Evolutionary conservation across 2,888 invertebrate species (phyloP).

Genomic region (Oconnorella tubifera): DNA sequence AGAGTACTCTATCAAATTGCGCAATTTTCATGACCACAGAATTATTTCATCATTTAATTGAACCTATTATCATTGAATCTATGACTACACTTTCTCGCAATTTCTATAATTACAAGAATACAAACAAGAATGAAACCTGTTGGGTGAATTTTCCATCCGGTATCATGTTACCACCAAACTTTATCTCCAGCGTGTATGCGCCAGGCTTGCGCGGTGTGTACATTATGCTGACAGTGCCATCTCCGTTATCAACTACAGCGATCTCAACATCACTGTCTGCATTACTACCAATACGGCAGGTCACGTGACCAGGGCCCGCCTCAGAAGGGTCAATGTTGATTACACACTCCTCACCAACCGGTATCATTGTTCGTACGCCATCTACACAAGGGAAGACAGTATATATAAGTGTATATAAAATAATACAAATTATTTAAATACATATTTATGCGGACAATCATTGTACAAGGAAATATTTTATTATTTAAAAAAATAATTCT

Average conservation of each 20-base stretch:
- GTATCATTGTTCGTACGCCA: constrained; percentile 10
- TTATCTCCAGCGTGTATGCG: constrained; percentile 90
- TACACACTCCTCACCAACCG: constrained; percentile 22
- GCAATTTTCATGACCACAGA: too few species aligned
- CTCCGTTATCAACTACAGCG: constrained; percentile 85
- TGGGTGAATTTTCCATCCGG: constrained; percentile 23
- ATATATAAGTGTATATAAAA: background rate
- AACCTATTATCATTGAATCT: too few species aligned
- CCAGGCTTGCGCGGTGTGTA: constrained; percentile 95
- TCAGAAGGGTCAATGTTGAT: constrained; percentile 23
- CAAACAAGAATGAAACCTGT: too few species aligned
- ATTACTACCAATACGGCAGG: constrained; percentile 23
- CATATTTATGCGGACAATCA: too few species aligned
- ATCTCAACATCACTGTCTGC: constrained; percentile 25
- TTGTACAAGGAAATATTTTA: too few species aligned
- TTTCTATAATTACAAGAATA: too few species aligned
- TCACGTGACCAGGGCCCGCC: constrained; percentile 23
- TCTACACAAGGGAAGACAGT: constrained; percentile 2
- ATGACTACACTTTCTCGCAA: too few species aligned
- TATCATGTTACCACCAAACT: constrained; percentile 83
- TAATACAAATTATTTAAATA: too few species aligned
- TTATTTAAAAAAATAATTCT: too few species aligned
- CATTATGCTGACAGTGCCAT: constrained; percentile 92
- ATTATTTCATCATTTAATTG: too few species aligned
- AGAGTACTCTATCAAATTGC: too few species aligned